phyloP scores from a whole-genome alignment of 2,797 vertebrate species.

The Schizopygopsis malacanthus region DNA sequence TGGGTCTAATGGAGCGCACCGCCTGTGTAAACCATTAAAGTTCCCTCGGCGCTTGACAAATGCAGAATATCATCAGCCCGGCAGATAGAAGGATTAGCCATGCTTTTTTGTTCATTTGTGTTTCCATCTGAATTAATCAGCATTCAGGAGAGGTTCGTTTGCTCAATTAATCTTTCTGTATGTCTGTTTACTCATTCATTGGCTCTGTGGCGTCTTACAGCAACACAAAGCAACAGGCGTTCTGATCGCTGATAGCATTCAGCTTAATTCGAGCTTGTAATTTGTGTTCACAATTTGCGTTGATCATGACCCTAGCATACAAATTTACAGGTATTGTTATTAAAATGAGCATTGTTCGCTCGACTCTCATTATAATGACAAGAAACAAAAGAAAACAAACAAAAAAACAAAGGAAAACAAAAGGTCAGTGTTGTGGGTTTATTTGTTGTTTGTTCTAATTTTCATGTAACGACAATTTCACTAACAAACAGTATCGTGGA shows the following conservation, averaged over 20 bases:
- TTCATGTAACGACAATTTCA: background rate
- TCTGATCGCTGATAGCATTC: conserved; percentile 51
- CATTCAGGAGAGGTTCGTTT: conserved; percentile 52
- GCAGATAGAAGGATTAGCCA: conserved; percentile 38
- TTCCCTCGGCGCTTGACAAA: conserved; percentile 23
- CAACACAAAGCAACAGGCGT: conserved; percentile 60
- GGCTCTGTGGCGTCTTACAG: conserved; percentile 28
- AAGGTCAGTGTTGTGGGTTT: conserved; percentile 16
- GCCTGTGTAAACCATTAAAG: conserved; percentile 47
- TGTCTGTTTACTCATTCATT: conserved; percentile 38
- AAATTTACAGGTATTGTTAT: conserved; percentile 69
- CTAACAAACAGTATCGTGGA: background rate
- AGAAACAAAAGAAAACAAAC: conserved; percentile 54
- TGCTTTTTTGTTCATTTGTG: conserved; percentile 67
- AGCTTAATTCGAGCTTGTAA: conserved; percentile 61
- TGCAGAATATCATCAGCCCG: conserved; percentile 11
- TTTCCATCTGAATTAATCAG: conserved; percentile 54
- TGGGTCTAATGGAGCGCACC: conserved; percentile 43
- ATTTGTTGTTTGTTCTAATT: background rate
- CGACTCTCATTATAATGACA: conserved; percentile 44
- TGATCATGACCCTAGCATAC: conserved; percentile 61
- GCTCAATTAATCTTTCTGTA: conserved; percentile 51
- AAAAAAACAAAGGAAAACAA: conserved; percentile 36
- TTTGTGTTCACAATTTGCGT: conserved; percentile 66
- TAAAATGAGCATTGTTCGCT: conserved; percentile 67